A percentile compares a stretch with the other conserved stretches of the same genome.
Evolutionary conservation across 2,797 vertebrate species (phyloP).

Genomic region (Mormyrops attenuatus): DNA sequence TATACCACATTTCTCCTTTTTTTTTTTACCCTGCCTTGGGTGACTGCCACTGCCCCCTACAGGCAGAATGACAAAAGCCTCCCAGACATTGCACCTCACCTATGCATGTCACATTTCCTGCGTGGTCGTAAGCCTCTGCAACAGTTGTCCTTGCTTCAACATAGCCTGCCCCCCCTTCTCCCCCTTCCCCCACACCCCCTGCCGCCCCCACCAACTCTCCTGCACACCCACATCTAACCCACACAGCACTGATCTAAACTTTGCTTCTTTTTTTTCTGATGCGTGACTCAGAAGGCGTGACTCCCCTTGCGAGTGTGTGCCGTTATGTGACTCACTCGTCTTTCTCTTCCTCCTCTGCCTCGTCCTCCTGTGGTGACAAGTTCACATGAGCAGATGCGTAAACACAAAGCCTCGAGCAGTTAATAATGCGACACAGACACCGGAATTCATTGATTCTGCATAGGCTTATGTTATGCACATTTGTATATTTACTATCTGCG

Average conservation of each 20-base stretch:
- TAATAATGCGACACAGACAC: not conserved
- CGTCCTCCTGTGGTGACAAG: not conserved
- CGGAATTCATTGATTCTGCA: not conserved
- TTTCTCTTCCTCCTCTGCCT: conserved; percentile 1
- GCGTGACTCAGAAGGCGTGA: conserved; percentile 1
- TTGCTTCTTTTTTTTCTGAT: not conserved
- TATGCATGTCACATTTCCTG: not conserved
- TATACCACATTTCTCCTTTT: not conserved
- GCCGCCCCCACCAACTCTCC: not conserved
- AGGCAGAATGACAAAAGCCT: not conserved
- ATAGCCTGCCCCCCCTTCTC: not conserved
- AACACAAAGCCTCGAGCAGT: not conserved
- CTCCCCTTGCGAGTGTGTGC: not conserved
- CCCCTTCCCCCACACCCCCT: not conserved
- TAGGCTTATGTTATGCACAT: not conserved
- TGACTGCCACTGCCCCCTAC: not conserved
- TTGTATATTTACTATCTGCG: not conserved
- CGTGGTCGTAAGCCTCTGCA: not conserved
- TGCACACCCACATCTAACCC: not conserved
- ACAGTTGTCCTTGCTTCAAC: conserved; percentile 4
- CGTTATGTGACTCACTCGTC: not conserved
- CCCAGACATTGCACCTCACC: not conserved
- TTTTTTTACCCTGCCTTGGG: not conserved
- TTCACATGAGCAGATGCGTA: not conserved
- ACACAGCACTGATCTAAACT: not conserved